Conservation (phyloP, 2,113 vertebrate genomes). For the Hemicordylus capensis region DNA sequence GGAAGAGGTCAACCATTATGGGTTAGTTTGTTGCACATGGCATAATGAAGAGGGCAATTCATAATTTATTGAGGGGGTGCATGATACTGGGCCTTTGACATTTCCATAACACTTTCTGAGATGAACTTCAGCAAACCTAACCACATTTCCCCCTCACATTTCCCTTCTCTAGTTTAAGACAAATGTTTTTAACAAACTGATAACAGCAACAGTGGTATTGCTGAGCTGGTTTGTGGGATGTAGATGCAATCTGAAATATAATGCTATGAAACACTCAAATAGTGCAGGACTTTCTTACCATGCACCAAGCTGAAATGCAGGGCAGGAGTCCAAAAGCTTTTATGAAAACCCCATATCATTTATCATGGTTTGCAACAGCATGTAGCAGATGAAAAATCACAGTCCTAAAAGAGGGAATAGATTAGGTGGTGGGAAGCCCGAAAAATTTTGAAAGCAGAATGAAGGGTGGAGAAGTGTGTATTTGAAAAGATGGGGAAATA, state of each 20-base stretch:
- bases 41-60: neutral
- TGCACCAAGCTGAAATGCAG: neutral
- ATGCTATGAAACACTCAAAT: neutral
- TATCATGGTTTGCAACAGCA: neutral
- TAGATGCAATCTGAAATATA: neutral
- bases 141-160: neutral
- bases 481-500: neutral
- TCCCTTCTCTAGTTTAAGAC: neutral
- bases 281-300: neutral
- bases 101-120: neutral
- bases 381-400: neutral
- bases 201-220: no score
- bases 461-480: neutral
- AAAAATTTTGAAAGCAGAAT: neutral
- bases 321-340: neutral
- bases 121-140: neutral
- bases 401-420: neutral
- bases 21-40: neutral
- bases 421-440: neutral
- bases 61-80: neutral
- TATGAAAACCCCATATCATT: neutral
- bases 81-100: neutral
- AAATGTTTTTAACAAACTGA: neutral
- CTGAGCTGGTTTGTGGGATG: neutral
- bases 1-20: neutral